Evolutionary conservation across 2,797 vertebrate species (phyloP), one percentile per base, ranked within the genome.

Genomic region (Mormyrus hasselquistii): DNA sequence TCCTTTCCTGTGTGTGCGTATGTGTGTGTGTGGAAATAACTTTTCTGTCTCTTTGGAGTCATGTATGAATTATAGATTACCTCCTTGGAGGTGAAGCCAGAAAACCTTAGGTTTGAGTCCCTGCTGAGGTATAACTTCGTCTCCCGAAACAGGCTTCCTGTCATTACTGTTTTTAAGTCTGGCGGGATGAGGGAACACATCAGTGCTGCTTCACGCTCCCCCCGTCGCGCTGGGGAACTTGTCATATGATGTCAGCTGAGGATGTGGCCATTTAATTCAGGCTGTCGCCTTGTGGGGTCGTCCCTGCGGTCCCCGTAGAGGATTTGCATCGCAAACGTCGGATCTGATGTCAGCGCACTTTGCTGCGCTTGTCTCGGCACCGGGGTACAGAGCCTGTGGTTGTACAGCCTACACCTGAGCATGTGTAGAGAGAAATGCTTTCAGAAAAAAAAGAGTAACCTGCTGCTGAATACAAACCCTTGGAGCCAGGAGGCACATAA

Each of bases 1-100:
- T 86, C 83, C 29, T 69, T 83, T 44, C 8, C 47, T 50, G 25
- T 85, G 41, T 53, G 59, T 73, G 14, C 19, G 50, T 8, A 9
- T 57, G 52, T 47, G 19, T 38, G 44, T 76, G 47, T 59, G 22
- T 34, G 84, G 89, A 76, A 86, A 82, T 87, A 87, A 50, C 65
- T 44, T 49, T 82, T 47, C 29, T 44, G n/a, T 79, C 53, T 41
- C 69, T 38, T 87, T 12, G 53, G 69, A 59, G 69, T 87, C 12
- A 9, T 16, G 52, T 49, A 82, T 89, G 52, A 89, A 89, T 88
- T 69, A 84, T 88, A 55, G 22, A 84, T 59, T 14, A 41, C 44
- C 55, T 89, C 49, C 88, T 87, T 19, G 59, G 84, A 86, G 62
- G 34, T 53, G 69, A 90, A 50, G 52, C 86, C n/a, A 57, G 14